A percentile compares a stretch with the other conserved stretches of the same genome.
These are phyloP conservation scores for Aporrectodea caliginosa DNA, from an alignment of 1,140 invertebrate species.

Conservation along the genomic window DNA sequence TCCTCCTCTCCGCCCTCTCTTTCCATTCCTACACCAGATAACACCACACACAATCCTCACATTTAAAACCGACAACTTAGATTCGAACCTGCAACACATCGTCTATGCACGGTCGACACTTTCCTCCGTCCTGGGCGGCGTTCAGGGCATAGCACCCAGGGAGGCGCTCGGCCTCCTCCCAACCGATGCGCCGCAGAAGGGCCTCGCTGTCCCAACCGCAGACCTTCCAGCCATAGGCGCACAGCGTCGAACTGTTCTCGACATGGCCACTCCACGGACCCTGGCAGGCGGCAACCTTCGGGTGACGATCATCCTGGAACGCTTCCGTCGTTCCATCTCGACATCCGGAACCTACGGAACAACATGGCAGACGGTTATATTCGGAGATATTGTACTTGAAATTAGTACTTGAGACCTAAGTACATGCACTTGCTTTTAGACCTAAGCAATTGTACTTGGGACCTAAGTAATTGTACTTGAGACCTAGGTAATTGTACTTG, in stretches of 20 bases:
- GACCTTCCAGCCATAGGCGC: slow-evolving; percentile 48
- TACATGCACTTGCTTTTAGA: too few species aligned
- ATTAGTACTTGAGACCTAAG: too few species aligned
- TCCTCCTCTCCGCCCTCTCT: neutral
- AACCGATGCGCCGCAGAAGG: slow-evolving; percentile 42
- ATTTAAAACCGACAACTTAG: neutral
- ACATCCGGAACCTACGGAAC: slow-evolving; percentile 15
- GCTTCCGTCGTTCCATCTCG: slow-evolving; percentile 28
- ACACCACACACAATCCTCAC: neutral
- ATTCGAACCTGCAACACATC: neutral
- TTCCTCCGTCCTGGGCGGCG: slow-evolving; percentile 49
- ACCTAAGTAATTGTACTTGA: too few species aligned
- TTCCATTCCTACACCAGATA: neutral
- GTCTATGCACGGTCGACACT: slow-evolving; percentile 42
- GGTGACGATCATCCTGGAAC: slow-evolving; percentile 23
- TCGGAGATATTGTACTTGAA: too few species aligned
- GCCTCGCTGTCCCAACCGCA: slow-evolving; percentile 42
- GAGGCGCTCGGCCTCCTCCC: slow-evolving; percentile 45
- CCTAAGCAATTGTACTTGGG: too few species aligned
- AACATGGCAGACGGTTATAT: too few species aligned
- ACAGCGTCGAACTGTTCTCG: slow-evolving; percentile 40
- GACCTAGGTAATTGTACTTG: too few species aligned
- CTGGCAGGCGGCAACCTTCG: slow-evolving; percentile 38
- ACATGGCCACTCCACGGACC: slow-evolving; percentile 50
- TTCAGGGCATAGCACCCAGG: slow-evolving; percentile 49